Evolutionary conservation across 37 sponge, comb jelly and placozoan genomes (phyloP).

Genomic region (Cliona cf. orientalis): DNA sequence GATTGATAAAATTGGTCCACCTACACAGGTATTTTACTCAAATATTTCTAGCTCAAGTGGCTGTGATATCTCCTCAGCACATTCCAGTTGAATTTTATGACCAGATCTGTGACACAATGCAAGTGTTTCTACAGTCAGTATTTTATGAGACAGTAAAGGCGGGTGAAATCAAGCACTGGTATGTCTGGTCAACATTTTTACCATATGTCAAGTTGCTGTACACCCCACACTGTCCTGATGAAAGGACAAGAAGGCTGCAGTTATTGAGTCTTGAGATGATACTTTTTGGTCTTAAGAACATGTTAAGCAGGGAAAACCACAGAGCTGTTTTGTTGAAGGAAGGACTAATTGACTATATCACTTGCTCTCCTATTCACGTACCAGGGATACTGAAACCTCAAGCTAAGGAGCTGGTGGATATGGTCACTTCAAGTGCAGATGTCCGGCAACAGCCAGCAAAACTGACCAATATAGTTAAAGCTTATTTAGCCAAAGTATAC

Average conservation of each 20-base stretch:
- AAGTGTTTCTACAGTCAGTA: slow-evolving; percentile 2
- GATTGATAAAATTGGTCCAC: background rate
- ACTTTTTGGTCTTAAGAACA: slow-evolving; percentile 20
- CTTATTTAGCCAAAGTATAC: slow-evolving; percentile 9
- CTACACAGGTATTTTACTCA: slow-evolving; percentile 36
- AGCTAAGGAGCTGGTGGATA: slow-evolving; percentile 16
- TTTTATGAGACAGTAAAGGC: background rate
- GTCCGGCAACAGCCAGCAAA: background rate
- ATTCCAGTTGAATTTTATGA: background rate
- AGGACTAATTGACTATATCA: slow-evolving; percentile 17
- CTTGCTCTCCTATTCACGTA: slow-evolving; percentile 23
- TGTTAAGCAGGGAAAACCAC: slow-evolving; percentile 17
- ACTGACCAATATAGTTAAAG: slow-evolving; percentile 5
- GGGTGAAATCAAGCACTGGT: slow-evolving; percentile 17
- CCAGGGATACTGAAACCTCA: slow-evolving; percentile 3
- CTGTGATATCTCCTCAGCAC: background rate
- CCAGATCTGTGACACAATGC: slow-evolving; percentile 8
- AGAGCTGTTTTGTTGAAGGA: slow-evolving; percentile 3
- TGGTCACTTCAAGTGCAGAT: background rate
- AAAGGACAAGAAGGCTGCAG: slow-evolving; percentile 11
- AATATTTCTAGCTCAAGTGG: slow-evolving; percentile 16
- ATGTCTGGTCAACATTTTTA: slow-evolving; percentile 46
- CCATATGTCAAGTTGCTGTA: slow-evolving; percentile 8
- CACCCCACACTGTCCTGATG: background rate
- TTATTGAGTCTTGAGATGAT: slow-evolving; percentile 8